These are phyloP conservation scores for Ascidia mentula DNA, from an alignment of 23 tunicate species.

Conservation along the genomic window DNA sequence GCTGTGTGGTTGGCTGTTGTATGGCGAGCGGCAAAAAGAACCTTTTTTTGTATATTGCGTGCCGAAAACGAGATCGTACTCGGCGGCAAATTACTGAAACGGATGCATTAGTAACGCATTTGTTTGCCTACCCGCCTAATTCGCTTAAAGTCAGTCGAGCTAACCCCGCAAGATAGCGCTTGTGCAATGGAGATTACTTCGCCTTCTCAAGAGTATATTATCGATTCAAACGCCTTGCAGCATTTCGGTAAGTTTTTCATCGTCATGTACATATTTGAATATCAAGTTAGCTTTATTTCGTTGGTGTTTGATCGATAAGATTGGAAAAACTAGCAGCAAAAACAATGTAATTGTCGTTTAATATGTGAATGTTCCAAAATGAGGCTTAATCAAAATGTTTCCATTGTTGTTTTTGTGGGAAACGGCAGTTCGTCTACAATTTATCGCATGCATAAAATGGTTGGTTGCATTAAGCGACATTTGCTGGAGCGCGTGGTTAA, in stretches of 20 bases:
- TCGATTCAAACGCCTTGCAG: neutral
- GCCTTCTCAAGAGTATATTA: neutral
- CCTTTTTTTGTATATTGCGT: neutral
- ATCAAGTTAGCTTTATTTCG: too few species aligned
- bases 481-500: too few species aligned
- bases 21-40: neutral
- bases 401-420: too few species aligned
- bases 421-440: too few species aligned
- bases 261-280: too few species aligned
- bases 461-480: too few species aligned
- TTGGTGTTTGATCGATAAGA: too few species aligned
- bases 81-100: neutral
- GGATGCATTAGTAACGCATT: neutral
- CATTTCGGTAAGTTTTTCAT: slow-evolving; percentile 4
- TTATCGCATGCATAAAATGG: too few species aligned
- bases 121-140: neutral
- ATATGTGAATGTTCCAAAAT: too few species aligned
- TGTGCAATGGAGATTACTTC: neutral
- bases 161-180: neutral
- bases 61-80: neutral
- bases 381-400: too few species aligned
- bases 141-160: neutral
- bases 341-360: too few species aligned
- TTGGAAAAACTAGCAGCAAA: too few species aligned
- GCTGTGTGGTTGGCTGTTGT: neutral